These are phyloP conservation scores for Tadarida brasiliensis DNA, from an alignment of 2,797 vertebrate genomes.

Conservation along the genomic window DNA sequence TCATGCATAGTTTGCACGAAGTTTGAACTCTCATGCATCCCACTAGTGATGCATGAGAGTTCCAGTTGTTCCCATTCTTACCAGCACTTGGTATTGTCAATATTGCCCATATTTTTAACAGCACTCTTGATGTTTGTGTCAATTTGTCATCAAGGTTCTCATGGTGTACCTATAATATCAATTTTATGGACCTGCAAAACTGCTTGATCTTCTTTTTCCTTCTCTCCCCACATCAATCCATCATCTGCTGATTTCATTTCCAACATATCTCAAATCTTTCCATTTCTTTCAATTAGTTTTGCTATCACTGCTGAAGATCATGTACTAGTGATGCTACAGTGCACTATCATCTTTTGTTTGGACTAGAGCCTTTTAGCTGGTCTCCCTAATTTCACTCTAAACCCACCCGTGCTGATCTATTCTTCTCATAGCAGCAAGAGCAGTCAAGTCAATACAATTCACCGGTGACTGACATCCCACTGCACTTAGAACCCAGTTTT, in stretches of 20 bases:
- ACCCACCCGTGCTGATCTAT: neutral
- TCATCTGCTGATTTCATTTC: neutral
- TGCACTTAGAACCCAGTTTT: neutral
- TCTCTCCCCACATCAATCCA: neutral
- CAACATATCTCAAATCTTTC: neutral
- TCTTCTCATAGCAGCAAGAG: neutral
- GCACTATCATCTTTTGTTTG: neutral
- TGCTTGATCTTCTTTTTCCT: neutral
- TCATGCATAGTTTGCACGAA: neutral
- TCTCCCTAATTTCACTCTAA: neutral
- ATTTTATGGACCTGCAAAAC: neutral
- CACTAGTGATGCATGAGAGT: neutral
- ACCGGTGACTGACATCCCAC: neutral
- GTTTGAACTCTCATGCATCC: no score
- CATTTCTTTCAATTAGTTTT: neutral
- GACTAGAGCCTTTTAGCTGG: neutral
- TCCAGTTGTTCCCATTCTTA: neutral
- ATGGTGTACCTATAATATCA: neutral
- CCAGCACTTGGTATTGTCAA: neutral
- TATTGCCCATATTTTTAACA: neutral
- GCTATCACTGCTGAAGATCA: neutral
- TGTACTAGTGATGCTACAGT: no score
- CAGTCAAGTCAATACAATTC: neutral
- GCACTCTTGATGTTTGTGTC: neutral
- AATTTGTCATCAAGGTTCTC: neutral